Evolutionary conservation across 1,140 invertebrate genomes (phyloP).

Genomic region (Drosophila bifasciata): DNA sequence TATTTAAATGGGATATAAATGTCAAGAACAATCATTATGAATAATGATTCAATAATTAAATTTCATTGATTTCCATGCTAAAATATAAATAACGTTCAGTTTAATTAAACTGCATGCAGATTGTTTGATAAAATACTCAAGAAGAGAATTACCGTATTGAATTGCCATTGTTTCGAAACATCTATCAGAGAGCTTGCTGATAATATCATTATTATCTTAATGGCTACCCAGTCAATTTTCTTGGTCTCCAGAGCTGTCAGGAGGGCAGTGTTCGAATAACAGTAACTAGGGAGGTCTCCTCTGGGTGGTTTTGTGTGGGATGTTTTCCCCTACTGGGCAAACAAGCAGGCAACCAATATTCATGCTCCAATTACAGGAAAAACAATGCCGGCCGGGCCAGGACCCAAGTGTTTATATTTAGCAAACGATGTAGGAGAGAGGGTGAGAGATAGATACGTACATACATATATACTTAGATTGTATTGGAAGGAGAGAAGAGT

Average conservation of each 20-base stretch:
- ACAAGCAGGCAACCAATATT: slow-evolving; percentile 57
- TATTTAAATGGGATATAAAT: background rate
- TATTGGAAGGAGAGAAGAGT: background rate
- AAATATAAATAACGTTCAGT: too few relatives aligned
- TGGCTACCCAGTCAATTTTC: too few relatives aligned
- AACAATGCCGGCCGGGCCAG: slow-evolving; percentile 59
- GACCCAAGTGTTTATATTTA: slow-evolving; percentile 75
- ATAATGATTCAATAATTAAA: too few relatives aligned
- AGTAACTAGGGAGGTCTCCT: background rate
- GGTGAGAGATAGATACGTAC: background rate
- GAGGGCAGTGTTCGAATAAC: too few relatives aligned
- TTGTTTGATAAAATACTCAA: too few relatives aligned
- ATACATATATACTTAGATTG: background rate
- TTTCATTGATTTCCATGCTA: too few relatives aligned
- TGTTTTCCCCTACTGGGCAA: slow-evolving; percentile 33
- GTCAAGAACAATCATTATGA: slow-evolving; percentile 19
- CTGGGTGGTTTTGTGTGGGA: slow-evolving; percentile 9
- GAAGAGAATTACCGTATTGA: too few relatives aligned
- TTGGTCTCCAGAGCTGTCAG: too few relatives aligned
- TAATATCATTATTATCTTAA: too few relatives aligned
- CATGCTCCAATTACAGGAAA: slow-evolving; percentile 79
- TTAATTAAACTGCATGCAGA: too few relatives aligned
- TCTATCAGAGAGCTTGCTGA: too few relatives aligned
- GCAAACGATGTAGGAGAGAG: slow-evolving; percentile 59
- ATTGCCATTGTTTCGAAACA: too few relatives aligned